phyloP scores from a whole-genome alignment of 92 coral and sea anemone species.

The Palythoa caribaeorum region DNA sequence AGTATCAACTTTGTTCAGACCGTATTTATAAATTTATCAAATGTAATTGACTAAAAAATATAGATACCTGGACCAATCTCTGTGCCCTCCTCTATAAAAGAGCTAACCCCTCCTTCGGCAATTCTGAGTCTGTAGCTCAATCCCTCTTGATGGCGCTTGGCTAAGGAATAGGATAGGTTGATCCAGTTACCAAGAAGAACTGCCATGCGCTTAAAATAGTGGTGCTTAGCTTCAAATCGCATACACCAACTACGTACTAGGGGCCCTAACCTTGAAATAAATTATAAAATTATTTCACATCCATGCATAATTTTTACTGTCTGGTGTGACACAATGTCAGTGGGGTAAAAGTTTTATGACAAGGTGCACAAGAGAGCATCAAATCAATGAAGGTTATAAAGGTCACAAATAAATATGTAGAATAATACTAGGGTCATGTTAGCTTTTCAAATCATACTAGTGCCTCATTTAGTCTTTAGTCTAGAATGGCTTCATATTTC shows the following conservation, averaged over 20 bases:
- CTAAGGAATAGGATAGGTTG: conserved; percentile 65
- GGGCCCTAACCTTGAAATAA: conserved; percentile 65
- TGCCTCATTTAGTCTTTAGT: background rate
- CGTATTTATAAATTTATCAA: background rate
- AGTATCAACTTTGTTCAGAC: conserved; percentile 3
- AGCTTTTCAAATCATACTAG: background rate
- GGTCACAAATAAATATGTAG: background rate
- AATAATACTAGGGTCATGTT: background rate
- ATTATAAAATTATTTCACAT: background rate
- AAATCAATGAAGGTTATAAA: too few relatives aligned
- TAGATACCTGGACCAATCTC: conserved; percentile 71
- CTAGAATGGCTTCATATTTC: background rate
- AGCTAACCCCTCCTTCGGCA: conserved; percentile 58
- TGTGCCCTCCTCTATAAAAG: conserved; percentile 65
- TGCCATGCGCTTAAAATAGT: conserved; percentile 69
- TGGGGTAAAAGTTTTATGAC: background rate
- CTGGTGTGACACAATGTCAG: conserved; percentile 6
- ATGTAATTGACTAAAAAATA: background rate
- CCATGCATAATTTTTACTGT: background rate
- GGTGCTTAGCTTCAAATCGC: conserved; percentile 81
- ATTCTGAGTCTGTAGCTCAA: conserved; percentile 70
- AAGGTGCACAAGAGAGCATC: too few relatives aligned
- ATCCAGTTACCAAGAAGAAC: conserved; percentile 59
- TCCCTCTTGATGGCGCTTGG: conserved; percentile 77
- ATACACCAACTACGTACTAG: conserved; percentile 76